Percentiles rank a stretch among this genome's conserved stretches.
Evolutionary conservation across 2,797 vertebrate species (phyloP).

Genomic region (Crax fasciolata): DNA sequence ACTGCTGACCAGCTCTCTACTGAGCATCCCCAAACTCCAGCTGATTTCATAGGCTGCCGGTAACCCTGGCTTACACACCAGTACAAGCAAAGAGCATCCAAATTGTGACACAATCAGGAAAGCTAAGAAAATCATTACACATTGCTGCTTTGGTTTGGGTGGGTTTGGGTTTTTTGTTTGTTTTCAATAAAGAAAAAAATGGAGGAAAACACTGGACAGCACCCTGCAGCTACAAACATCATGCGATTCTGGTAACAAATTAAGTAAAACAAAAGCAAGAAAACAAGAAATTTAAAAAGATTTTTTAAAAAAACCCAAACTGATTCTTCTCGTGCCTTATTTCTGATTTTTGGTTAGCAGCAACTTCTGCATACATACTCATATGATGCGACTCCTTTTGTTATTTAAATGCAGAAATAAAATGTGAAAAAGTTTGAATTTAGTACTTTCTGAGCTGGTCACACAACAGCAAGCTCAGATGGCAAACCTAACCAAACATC

Average conservation of each 20-base stretch:
- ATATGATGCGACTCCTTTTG: background rate
- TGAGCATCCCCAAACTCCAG: background rate
- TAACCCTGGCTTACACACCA: background rate
- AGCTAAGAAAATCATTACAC: background rate
- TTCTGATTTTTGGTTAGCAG: background rate
- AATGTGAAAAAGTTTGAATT: background rate
- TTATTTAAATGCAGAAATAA: background rate
- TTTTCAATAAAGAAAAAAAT: background rate
- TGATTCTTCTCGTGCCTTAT: background rate
- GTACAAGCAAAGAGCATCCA: background rate
- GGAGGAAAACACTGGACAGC: background rate
- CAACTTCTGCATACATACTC: background rate
- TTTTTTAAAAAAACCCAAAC: background rate
- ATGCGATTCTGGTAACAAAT: background rate
- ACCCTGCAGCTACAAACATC: background rate
- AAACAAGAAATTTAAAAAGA: background rate
- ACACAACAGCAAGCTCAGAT: conserved; percentile 54
- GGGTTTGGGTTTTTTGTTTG: background rate
- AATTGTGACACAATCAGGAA: background rate
- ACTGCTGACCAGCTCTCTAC: background rate
- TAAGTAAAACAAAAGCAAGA: background rate
- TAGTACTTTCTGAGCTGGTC: background rate
- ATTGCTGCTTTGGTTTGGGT: background rate
- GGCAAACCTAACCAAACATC: conserved; percentile 14
- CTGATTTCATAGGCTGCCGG: background rate